These are phyloP conservation scores for Cyrtorhinus lividipennis DNA, from an alignment of 1,140 invertebrate species.

Conservation along the genomic window DNA sequence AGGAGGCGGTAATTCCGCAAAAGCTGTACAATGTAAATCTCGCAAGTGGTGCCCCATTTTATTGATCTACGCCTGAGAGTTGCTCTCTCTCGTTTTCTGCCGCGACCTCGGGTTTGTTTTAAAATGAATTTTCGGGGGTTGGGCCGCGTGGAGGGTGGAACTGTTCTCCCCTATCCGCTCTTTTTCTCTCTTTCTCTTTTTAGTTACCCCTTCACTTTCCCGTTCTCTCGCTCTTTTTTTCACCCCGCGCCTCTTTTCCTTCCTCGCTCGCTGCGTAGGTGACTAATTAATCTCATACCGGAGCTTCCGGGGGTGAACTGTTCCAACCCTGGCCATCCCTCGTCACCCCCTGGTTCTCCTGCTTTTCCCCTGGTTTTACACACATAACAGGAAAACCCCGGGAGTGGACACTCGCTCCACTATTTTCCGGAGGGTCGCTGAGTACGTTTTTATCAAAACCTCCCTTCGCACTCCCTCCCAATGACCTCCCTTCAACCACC, in stretches of 20 bases:
- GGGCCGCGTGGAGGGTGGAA: not conserved
- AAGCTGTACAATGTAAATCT: conserved; percentile 17
- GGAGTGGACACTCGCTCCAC: too few relatives aligned
- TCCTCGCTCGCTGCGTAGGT: not conserved
- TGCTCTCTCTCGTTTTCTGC: not conserved
- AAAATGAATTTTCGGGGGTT: conserved; percentile 15
- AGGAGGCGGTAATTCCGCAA: conserved; percentile 10
- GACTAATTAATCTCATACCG: conserved; percentile 11
- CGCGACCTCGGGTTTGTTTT: conserved; percentile 7
- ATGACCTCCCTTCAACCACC: not conserved
- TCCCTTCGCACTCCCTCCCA: not conserved
- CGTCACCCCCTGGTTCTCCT: not conserved
- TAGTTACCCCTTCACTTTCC: not conserved
- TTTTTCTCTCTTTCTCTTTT: not conserved
- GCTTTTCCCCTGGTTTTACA: too few relatives aligned
- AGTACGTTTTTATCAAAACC: too few relatives aligned
- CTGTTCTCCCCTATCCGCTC: not conserved
- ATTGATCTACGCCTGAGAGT: conserved; percentile 10
- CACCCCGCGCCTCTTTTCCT: not conserved
- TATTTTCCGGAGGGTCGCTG: too few relatives aligned
- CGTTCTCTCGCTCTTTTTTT: not conserved
- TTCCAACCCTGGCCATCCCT: not conserved
- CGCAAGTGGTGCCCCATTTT: conserved; percentile 15
- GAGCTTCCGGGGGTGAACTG: not conserved
- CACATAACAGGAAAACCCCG: too few relatives aligned